Percentiles rank a stretch among this genome's conserved stretches.
These are phyloP conservation scores for Recurvirostra avosetta DNA, from an alignment of 2,113 vertebrate genomes.

Conservation along the genomic window DNA sequence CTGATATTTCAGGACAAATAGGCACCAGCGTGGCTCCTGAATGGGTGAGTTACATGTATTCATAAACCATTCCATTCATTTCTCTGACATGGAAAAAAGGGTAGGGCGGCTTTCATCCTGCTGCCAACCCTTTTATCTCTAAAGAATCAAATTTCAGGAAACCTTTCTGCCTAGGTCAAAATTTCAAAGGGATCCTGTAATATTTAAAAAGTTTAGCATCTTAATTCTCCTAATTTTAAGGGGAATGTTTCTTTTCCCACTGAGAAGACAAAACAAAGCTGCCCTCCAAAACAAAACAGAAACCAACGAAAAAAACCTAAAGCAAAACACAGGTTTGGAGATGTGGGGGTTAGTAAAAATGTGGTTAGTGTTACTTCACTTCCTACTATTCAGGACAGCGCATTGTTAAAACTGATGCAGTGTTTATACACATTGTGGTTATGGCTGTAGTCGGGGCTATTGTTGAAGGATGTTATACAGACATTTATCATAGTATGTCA, in stretches of 20 bases:
- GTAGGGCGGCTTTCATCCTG: slow-evolving; percentile 62
- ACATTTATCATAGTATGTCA: slow-evolving; percentile 74
- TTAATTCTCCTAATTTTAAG: slow-evolving; percentile 36
- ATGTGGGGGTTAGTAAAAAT: background rate
- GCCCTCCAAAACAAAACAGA: background rate
- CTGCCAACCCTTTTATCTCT: slow-evolving; percentile 71
- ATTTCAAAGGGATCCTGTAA: slow-evolving; percentile 73
- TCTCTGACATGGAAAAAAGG: slow-evolving; percentile 42
- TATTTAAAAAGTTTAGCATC: slow-evolving; percentile 54
- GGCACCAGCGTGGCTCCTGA: slow-evolving; percentile 59
- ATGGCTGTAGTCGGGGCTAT: slow-evolving; percentile 57
- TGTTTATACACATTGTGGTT: slow-evolving; percentile 73
- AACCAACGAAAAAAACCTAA: background rate
- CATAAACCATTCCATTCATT: slow-evolving; percentile 61
- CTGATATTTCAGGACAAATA: slow-evolving; percentile 71
- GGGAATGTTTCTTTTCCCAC: background rate
- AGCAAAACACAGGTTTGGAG: background rate
- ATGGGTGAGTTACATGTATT: slow-evolving; percentile 56
- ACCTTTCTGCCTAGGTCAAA: slow-evolving; percentile 65
- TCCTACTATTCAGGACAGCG: slow-evolving; percentile 68
- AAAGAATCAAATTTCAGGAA: slow-evolving; percentile 79
- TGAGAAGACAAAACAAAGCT: slow-evolving; percentile 1
- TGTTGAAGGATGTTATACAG: slow-evolving; percentile 73
- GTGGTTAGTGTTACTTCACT: slow-evolving; percentile 49
- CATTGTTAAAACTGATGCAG: slow-evolving; percentile 70